Evolutionary conservation across 2,113 vertebrate species (phyloP).

Genomic region (Monopterus albus): DNA sequence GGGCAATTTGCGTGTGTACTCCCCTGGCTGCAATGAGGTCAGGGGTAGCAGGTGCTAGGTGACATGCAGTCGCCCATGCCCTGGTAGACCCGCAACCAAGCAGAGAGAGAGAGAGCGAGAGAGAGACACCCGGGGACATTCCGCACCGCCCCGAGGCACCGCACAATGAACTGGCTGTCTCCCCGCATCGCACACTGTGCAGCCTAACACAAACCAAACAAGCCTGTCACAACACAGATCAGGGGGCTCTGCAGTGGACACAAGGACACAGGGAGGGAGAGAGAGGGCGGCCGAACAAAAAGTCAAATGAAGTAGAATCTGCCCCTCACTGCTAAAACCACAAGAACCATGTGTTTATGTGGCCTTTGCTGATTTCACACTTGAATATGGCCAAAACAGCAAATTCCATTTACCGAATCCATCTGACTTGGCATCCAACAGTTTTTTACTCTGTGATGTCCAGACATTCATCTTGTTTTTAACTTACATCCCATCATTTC

Average conservation of each 20-base stretch:
- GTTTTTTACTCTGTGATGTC: background rate
- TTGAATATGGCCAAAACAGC: constrained; percentile 30
- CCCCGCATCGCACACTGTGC: constrained; percentile 14
- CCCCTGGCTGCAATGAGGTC: constrained; percentile 47
- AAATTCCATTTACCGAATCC: background rate
- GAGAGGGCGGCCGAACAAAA: constrained; percentile 30
- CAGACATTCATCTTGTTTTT: too few relatives aligned
- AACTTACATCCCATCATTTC: background rate
- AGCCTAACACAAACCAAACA: constrained; percentile 49
- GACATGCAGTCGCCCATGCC: constrained; percentile 42
- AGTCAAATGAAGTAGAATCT: constrained; percentile 48
- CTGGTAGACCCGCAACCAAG: constrained; percentile 35
- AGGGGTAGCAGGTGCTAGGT: constrained; percentile 71
- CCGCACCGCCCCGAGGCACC: constrained; percentile 5
- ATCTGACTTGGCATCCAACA: background rate
- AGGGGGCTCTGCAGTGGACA: constrained; percentile 25
- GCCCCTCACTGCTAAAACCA: constrained; percentile 29
- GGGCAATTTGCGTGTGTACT: constrained; percentile 36
- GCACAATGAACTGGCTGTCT: constrained; percentile 39
- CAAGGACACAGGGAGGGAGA: constrained; percentile 44
- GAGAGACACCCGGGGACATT: background rate
- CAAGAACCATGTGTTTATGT: constrained; percentile 57
- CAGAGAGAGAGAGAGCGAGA: constrained; percentile 17
- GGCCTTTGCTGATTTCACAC: constrained; percentile 59
- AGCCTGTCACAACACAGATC: constrained; percentile 61